A percentile compares a stretch with the other conserved stretches of the same genome.
These are phyloP conservation scores for Elgaria multicarinata DNA, from an alignment of 2,113 vertebrate species.

Conservation along the genomic window DNA sequence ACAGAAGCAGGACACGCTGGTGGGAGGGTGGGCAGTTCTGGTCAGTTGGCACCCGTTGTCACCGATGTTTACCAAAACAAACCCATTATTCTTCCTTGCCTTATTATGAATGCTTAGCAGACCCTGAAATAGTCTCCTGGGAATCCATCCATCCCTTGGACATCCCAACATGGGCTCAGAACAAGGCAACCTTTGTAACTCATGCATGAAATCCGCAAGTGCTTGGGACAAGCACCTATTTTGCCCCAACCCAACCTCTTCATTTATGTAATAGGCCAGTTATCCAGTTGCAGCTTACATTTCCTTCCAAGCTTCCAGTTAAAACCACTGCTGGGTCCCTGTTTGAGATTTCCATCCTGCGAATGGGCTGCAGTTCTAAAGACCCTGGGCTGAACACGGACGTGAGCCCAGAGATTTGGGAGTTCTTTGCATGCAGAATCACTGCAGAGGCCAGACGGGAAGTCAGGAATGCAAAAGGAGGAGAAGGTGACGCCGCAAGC, in stretches of 20 bases:
- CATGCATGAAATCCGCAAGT: conserved; percentile 70
- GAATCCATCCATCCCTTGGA: conserved; percentile 45
- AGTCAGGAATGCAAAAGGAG: rapidly evolving
- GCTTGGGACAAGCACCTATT: conserved; percentile 23
- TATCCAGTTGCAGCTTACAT: conserved; percentile 29
- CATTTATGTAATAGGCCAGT: conserved; percentile 43
- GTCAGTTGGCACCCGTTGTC: neutral
- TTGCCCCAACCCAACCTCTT: neutral
- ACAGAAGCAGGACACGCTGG: neutral
- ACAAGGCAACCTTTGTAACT: conserved; percentile 64
- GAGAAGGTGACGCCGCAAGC: neutral
- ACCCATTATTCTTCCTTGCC: conserved; percentile 44
- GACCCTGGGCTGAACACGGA: conserved; percentile 14
- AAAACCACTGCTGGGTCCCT: conserved; percentile 14
- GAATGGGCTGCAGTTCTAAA: conserved; percentile 26
- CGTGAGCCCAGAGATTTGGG: neutral
- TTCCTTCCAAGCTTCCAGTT: conserved; percentile 45
- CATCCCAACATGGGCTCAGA: conserved; percentile 51
- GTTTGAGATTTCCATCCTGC: neutral
- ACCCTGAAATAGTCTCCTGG: conserved; percentile 57
- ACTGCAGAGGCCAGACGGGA: neutral
- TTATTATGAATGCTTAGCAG: conserved; percentile 57
- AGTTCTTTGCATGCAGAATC: conserved; percentile 10
- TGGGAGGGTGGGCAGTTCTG: neutral
- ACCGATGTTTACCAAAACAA: conserved; percentile 40